phyloP scores from a whole-genome alignment of 2,113 vertebrate genomes.

The Phycodurus eques region DNA sequence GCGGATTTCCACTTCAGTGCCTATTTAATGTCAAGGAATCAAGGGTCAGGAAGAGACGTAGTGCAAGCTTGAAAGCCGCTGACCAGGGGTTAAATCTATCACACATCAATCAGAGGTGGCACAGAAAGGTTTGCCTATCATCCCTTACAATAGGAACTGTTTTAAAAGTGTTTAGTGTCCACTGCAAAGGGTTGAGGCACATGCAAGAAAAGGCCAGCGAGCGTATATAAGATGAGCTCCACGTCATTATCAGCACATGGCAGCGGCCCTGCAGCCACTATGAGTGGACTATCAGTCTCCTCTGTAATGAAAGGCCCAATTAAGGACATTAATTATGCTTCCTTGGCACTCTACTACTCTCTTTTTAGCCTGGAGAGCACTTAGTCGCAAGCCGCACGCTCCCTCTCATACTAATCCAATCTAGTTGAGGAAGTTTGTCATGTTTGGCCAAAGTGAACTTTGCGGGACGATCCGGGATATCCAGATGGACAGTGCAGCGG shows the following conservation, averaged over 20 bases:
- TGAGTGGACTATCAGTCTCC: constrained; percentile 62
- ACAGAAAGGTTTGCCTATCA: constrained; percentile 19
- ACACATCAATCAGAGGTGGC: constrained; percentile 22
- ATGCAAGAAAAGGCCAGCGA: constrained; percentile 27
- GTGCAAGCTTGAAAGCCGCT: constrained; percentile 39
- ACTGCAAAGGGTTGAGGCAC: constrained; percentile 13
- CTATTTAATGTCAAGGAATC: constrained; percentile 45
- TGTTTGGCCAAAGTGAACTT: constrained; percentile 64
- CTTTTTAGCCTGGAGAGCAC: constrained; percentile 61
- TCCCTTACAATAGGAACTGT: constrained; percentile 5
- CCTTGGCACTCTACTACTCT: constrained; percentile 65
- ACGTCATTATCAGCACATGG: constrained; percentile 46
- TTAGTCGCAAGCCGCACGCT: constrained; percentile 39
- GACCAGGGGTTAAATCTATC: constrained; percentile 35
- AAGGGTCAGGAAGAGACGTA: constrained; percentile 33
- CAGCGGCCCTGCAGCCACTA: constrained; percentile 54
- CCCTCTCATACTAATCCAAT: constrained; percentile 50
- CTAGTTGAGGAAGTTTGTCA: constrained; percentile 66
- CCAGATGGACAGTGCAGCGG: constrained; percentile 52
- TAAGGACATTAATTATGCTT: constrained; percentile 72
- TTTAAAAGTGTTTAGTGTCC: constrained; percentile 2
- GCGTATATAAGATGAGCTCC: constrained; percentile 56
- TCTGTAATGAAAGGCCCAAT: constrained; percentile 63
- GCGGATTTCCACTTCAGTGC: constrained; percentile 57
- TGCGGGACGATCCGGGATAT: constrained; percentile 50